Conservation (phyloP, 2,888 invertebrate species). For the Drosophila cyrtoloma region DNA sequence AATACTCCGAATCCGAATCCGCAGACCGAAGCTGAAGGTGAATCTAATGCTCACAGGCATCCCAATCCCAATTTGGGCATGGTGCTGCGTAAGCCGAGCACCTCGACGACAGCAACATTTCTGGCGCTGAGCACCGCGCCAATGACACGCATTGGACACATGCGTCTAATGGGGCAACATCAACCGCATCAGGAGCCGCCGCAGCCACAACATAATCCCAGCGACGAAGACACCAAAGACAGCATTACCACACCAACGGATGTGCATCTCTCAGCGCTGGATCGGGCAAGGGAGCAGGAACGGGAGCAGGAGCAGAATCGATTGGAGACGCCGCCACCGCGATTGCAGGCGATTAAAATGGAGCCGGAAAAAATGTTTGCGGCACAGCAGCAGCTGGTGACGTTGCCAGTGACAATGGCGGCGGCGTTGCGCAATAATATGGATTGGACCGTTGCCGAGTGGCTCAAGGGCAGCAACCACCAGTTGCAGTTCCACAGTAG, state of each 20-base stretch:
- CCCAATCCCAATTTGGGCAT: constrained; percentile 48
- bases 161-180: constrained; percentile 62
- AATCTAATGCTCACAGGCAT: not conserved
- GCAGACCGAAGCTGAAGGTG: constrained; percentile 1
- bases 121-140: constrained; percentile 39
- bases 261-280: constrained; percentile 66
- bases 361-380: constrained; percentile 54
- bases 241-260: constrained; percentile 47
- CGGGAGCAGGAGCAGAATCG: constrained; percentile 36
- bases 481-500: constrained; percentile 37
- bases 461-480: constrained; percentile 75
- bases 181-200: constrained; percentile 5
- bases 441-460: constrained; percentile 80
- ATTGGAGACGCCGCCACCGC: constrained; percentile 39
- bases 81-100: constrained; percentile 72
- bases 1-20: not conserved
- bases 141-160: constrained; percentile 72
- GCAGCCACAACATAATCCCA: not conserved
- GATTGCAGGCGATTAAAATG: constrained; percentile 69
- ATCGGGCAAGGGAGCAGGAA: constrained; percentile 50
- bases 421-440: constrained; percentile 62
- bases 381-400: constrained; percentile 57
- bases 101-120: constrained; percentile 43
- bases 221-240: constrained; percentile 78
- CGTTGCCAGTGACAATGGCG: constrained; percentile 54